These are phyloP conservation scores for Brachionus manjavacas DNA, from an alignment of 1,140 invertebrate genomes.

Conservation along the genomic window DNA sequence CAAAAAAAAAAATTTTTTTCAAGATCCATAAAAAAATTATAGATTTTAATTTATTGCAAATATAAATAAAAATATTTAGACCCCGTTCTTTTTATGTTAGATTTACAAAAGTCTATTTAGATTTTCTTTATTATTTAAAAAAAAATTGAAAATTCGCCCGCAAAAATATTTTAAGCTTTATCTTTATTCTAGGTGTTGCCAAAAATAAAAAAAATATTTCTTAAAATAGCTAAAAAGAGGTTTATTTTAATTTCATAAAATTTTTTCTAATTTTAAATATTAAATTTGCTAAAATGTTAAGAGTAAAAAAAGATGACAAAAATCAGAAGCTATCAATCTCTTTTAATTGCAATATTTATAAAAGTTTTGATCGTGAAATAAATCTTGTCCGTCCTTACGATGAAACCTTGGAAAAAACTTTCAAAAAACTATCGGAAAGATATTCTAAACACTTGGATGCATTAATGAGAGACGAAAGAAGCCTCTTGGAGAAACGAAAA, in stretches of 20 bases:
- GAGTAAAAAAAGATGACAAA: not conserved
- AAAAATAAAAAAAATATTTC: not conserved
- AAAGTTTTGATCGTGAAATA: slow-evolving; percentile 14
- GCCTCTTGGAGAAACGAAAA: not conserved
- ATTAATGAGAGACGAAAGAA: not conserved
- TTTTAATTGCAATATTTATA: slow-evolving; percentile 12
- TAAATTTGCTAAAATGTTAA: not conserved
- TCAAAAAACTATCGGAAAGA: not conserved
- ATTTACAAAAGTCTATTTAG: not conserved
- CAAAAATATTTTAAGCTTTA: not conserved
- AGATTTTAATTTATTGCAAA: too few relatives aligned
- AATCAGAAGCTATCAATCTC: not conserved
- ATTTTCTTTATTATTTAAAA: too few relatives aligned
- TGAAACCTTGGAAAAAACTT: slow-evolving; percentile 18
- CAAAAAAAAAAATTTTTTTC: too few relatives aligned
- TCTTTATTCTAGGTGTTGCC: not conserved
- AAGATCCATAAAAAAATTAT: too few relatives aligned
- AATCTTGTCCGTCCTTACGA: not conserved
- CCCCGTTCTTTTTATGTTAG: not conserved
- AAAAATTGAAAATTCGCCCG: too few relatives aligned
- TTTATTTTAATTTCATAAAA: not conserved
- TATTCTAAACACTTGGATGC: not conserved
- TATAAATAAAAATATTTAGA: not conserved
- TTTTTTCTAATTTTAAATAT: not conserved
- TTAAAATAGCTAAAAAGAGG: not conserved